Conservation (phyloP, 2,797 vertebrate genomes). For the Anisognathus igniventris region DNA sequence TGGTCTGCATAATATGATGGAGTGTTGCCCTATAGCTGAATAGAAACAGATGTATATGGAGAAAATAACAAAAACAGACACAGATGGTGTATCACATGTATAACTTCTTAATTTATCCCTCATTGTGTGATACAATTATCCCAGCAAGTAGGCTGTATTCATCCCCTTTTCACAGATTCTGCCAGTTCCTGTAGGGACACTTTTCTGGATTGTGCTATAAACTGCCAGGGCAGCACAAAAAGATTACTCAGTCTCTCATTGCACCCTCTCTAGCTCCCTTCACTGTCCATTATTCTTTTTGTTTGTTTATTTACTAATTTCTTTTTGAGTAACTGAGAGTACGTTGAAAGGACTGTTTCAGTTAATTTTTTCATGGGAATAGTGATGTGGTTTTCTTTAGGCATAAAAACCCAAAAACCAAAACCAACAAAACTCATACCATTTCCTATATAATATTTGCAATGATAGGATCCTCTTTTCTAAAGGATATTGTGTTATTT, state of each 20-base stretch:
- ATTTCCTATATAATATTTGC: background rate
- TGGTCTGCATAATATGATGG: conserved; percentile 71
- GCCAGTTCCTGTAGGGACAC: background rate
- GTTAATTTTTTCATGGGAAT: background rate
- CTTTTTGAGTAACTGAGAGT: background rate
- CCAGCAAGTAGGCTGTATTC: conserved; percentile 37
- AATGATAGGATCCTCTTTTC: background rate
- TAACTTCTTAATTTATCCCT: conserved; percentile 72
- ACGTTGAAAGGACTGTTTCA: background rate
- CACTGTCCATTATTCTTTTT: background rate
- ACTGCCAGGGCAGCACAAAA: background rate
- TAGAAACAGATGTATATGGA: conserved; percentile 70
- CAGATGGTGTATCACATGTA: conserved; percentile 70
- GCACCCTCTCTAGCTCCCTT: background rate
- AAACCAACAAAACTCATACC: fast-evolving
- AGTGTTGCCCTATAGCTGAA: conserved; percentile 69
- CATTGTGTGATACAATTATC: conserved; percentile 61
- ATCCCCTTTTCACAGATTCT: conserved; percentile 44
- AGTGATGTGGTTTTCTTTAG: background rate
- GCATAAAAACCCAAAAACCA: background rate
- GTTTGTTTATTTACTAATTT: background rate
- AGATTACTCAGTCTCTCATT: background rate
- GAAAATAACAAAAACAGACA: conserved; percentile 70
- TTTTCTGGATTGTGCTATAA: background rate
- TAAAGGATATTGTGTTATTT: background rate